These are phyloP conservation scores for Anisognathus igniventris DNA, from an alignment of 2,797 vertebrate genomes.

Conservation along the genomic window DNA sequence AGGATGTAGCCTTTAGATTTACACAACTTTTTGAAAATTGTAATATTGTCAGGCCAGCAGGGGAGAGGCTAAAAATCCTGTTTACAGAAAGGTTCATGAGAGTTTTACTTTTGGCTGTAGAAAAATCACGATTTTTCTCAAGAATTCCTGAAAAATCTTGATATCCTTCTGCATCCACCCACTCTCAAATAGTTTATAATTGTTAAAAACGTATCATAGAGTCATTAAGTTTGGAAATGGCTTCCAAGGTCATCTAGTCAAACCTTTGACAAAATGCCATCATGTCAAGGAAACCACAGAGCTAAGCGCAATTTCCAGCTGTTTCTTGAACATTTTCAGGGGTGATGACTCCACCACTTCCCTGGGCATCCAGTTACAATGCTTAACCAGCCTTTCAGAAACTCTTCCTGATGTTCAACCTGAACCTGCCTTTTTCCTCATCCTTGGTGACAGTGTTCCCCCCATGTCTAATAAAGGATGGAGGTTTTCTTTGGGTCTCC, in stretches of 20 bases:
- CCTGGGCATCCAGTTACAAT: not conserved
- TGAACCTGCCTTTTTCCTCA: not conserved
- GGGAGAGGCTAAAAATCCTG: not conserved
- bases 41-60: not conserved
- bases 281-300: not conserved
- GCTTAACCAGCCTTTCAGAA: not conserved
- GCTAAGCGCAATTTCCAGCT: fast-evolving
- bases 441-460: not conserved
- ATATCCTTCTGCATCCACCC: not conserved
- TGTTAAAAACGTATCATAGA: not conserved
- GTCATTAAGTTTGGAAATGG: not conserved
- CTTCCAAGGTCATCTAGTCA: not conserved
- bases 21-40: not conserved
- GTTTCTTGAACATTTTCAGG: not conserved
- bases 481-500: not conserved
- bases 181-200: not conserved
- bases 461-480: not conserved
- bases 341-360: not conserved
- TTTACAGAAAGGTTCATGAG: not conserved
- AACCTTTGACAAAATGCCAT: not conserved
- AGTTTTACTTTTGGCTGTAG: not conserved
- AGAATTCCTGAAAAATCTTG: not conserved
- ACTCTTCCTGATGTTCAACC: not conserved
- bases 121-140: not conserved
- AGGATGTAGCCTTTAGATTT: not conserved